These are phyloP conservation scores for Eurystomus glaucurus DNA, from an alignment of 2,797 vertebrate species.

Conservation along the genomic window DNA sequence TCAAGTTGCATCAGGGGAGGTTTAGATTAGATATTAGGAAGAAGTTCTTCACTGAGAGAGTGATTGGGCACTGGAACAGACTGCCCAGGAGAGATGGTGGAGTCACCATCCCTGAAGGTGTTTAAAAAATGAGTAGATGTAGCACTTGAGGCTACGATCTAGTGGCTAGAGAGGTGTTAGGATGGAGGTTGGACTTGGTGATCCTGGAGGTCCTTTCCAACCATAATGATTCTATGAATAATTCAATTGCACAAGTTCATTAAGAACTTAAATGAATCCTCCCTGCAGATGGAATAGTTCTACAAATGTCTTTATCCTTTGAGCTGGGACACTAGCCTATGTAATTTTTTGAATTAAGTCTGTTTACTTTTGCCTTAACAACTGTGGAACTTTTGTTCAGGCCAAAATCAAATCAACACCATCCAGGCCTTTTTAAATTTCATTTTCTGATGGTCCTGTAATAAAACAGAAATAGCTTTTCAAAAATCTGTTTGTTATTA, in stretches of 20 bases:
- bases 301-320: conserved; percentile 36
- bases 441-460: conserved; percentile 51
- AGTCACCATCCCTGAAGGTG: too few relatives aligned
- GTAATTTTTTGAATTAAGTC: conserved; percentile 50
- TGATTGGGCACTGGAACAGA: too few relatives aligned
- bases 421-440: background rate
- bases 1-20: too few relatives aligned
- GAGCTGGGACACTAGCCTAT: conserved; percentile 24
- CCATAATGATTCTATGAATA: background rate
- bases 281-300: conserved; percentile 21
- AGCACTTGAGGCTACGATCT: too few relatives aligned
- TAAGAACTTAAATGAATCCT: conserved; percentile 45
- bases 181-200: too few relatives aligned
- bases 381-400: conserved; percentile 68
- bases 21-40: too few relatives aligned
- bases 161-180: too few relatives aligned
- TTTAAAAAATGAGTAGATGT: too few relatives aligned
- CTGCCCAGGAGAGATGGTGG: too few relatives aligned
- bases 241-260: background rate
- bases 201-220: too few relatives aligned
- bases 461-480: conserved; percentile 67
- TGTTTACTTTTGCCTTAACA: conserved; percentile 75
- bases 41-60: too few relatives aligned
- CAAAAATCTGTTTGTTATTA: conserved; percentile 73
- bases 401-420: conserved; percentile 63